Percentiles rank a stretch among this genome's conserved stretches.
These are phyloP conservation scores for Neotoxoptera formosana DNA, from an alignment of 1,140 invertebrate genomes.

Conservation along the genomic window DNA sequence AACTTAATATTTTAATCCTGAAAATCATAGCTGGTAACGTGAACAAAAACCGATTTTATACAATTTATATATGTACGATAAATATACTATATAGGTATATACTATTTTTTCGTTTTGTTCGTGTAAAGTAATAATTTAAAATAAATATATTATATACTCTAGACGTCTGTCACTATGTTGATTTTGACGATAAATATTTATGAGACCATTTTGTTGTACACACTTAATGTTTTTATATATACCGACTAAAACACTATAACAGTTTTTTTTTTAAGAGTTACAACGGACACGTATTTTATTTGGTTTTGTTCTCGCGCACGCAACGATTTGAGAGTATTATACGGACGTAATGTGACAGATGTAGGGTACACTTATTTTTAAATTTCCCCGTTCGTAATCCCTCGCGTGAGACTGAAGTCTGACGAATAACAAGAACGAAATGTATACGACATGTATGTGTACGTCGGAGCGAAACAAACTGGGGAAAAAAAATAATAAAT, in stretches of 20 bases:
- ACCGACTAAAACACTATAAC: not conserved
- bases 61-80: too few species aligned
- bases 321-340: not conserved
- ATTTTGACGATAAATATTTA: conserved; percentile 28
- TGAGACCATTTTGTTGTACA: not conserved
- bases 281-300: not conserved
- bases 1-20: not conserved
- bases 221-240: not conserved
- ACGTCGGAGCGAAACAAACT: not conserved
- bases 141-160: not conserved
- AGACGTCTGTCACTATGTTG: not conserved
- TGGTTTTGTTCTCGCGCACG: not conserved
- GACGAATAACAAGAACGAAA: conserved; percentile 9
- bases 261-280: not conserved
- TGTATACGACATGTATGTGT: not conserved
- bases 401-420: conserved; percentile 28
- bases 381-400: not conserved
- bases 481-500: too few species aligned
- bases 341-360: conserved; percentile 18
- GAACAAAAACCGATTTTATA: not conserved
- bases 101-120: not conserved
- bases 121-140: not conserved
- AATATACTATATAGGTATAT: not conserved
- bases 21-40: not conserved
- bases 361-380: not conserved